Conservation (phyloP, 2,113 vertebrate genomes). For the Pristiophorus japonicus region DNA sequence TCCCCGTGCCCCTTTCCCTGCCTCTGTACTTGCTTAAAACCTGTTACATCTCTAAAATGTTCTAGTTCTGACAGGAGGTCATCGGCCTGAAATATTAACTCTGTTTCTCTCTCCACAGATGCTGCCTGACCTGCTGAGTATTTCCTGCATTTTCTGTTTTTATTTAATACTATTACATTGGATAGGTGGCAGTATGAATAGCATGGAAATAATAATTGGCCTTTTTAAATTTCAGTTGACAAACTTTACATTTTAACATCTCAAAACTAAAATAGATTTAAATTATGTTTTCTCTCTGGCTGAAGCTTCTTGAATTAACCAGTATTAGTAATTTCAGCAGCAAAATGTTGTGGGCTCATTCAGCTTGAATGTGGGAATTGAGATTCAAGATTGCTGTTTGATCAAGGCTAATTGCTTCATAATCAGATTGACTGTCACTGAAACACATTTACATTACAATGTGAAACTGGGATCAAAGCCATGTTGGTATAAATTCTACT, state of each 20-base stretch:
- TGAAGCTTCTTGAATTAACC: neutral
- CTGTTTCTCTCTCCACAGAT: too few relatives aligned
- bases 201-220: neutral
- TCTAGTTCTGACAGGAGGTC: too few relatives aligned
- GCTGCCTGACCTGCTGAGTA: too few relatives aligned
- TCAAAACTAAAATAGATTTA: neutral
- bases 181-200: neutral
- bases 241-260: conserved; percentile 4
- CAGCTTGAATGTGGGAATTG: neutral
- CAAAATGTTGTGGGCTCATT: neutral
- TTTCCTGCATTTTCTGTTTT: too few relatives aligned
- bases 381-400: neutral
- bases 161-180: neutral
- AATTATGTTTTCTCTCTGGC: neutral
- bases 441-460: neutral
- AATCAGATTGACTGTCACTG: neutral
- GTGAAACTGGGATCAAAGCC: neutral
- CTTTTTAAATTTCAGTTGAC: neutral
- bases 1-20: too few relatives aligned
- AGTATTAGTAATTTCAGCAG: neutral
- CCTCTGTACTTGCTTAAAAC: too few relatives aligned
- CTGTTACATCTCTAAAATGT: too few relatives aligned
- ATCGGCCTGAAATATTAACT: too few relatives aligned
- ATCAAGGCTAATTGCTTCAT: conserved; percentile 1
- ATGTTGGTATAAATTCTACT: neutral